A percentile compares a stretch with the other conserved stretches of the same genome.
These are phyloP conservation scores for Eupeodes latifasciatus DNA, from an alignment of 2,888 invertebrate species.

Conservation along the genomic window DNA sequence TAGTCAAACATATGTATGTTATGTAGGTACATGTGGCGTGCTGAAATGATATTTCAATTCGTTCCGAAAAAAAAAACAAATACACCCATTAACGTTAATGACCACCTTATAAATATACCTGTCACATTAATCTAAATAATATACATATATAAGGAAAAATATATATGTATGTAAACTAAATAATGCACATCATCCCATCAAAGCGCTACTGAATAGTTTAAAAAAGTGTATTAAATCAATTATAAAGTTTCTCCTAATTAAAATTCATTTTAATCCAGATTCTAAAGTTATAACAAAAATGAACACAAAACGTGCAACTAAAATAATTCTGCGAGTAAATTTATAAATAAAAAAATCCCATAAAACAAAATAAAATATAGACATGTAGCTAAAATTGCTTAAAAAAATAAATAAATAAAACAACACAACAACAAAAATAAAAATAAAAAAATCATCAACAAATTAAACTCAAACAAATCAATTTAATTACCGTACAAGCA, in stretches of 20 bases:
- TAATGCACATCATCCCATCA: not conserved
- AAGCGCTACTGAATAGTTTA: constrained; percentile 15
- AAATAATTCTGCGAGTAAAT: constrained; percentile 9
- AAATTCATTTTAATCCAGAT: constrained; percentile 23
- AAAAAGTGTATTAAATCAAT: constrained; percentile 14
- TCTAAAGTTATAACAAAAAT: constrained; percentile 7
- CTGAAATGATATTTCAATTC: not conserved
- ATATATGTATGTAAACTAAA: not conserved
- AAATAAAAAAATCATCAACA: constrained; percentile 12
- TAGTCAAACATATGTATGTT: not conserved
- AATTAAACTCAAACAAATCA: constrained; percentile 55
- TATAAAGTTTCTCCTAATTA: constrained; percentile 20
- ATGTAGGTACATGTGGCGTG: too few relatives aligned
- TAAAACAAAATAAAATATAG: not conserved
- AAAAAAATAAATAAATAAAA: not conserved
- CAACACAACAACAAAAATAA: not conserved
- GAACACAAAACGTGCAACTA: constrained; percentile 6
- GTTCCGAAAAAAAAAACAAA: not conserved
- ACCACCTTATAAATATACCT: not conserved
- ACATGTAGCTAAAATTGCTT: not conserved
- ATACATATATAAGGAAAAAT: too few relatives aligned
- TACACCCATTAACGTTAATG: constrained; percentile 9
- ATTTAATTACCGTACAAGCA: constrained; percentile 64
- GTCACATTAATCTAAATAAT: constrained; percentile 19
- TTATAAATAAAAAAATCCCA: not conserved